Base-by-base conservation (phyloP, 64 coral and sea anemone species). In the Montipora sp. region DNA sequence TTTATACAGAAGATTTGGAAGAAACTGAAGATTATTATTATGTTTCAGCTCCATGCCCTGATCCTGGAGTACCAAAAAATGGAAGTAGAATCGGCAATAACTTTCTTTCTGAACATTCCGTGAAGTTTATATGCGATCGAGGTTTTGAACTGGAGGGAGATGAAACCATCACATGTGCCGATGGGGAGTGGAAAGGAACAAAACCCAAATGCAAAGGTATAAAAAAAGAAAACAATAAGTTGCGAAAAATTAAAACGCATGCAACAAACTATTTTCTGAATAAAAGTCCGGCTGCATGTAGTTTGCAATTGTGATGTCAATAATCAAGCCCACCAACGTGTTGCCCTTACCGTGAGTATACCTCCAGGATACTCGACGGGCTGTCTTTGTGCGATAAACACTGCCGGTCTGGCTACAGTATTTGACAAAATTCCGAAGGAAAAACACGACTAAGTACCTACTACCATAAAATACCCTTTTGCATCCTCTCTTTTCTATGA, bases 181-280 rank as follows among this genome's bases (percentile, higher is more conserved):
- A 93, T 16, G 92, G 92, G 16, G 68, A 18, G 12, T 93, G 92
- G 92, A 73, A 20, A n/a, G 23, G 18, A 43, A n/a, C 7, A 59
- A 16, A 0, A 45, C 84, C 92, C 46, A 63, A 13, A 1, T 93
- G 92, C 18, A 88, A 73, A 80, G 84, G 92, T 93, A 53, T 22
- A 51, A 49, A 73, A 61, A 7, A 3, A 18, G 45, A 77, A 66
- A 21, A n/a, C 61, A 66, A 66, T 4, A 14, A 14, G 12, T 15
- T 18, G 15, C 15, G 61, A 66, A 66, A 53, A 36, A 36, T 36
- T 36, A 36, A 36, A 36, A 36, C 36, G 2, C 36, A 36, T 36
- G 36, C 36, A 36, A 36, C 36, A 36, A 36, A 36, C 36, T 36
- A 36, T 36, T 36, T 36, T 36, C 36, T 36, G 36, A 36, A 36